Base-by-base conservation (phyloP, 2,113 vertebrate species). In the Sander vitreus region DNA sequence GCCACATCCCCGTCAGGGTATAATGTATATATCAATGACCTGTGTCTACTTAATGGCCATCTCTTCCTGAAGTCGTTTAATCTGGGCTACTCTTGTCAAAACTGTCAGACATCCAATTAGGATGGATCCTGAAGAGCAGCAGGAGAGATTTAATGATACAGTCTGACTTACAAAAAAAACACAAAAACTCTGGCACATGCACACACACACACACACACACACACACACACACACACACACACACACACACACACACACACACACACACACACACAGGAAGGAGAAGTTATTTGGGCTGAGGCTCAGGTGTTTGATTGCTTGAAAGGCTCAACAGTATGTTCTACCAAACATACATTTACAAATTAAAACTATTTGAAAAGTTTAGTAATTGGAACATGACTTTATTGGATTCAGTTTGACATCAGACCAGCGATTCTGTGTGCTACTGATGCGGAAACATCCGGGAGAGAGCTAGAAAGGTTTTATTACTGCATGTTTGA, bases 71-170 rank as follows among this genome's bases (percentile, higher is more conserved):
- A 76, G 69, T 81, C 77, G 9, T 81, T 85, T 88, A 80, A 90
- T 88, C 66, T 65, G 68, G 30, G 47, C 63, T 51, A 6, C 66
- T 77, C 87, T 82, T 85, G 92, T 91, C 87, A 85, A 83, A 91
- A 77, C 81, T 89, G 87, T 88, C 89, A 82, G 81, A 50, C 68
- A 73, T 87, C 92, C 93, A 93, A 94, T 93, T 93, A 94, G 87
- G 85, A 86, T 79, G 83, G 83, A 85, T 79, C 79, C 75, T 48
- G 86, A 66, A 27, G 83, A 92, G 76, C 63, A 75, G 80, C 21
- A 21, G 25, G 53, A 43, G 33, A 68, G 50, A 66, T 89, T 84
- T 89, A 91, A 93, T 83, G 86, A 93, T 81, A 76, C 55, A 65
- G 73, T 45, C 64, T 60, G 58, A 85, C 47, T 85, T 76, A 43